Base-by-base conservation (phyloP, 2,113 vertebrate species). In the Pterocles orientalis region DNA sequence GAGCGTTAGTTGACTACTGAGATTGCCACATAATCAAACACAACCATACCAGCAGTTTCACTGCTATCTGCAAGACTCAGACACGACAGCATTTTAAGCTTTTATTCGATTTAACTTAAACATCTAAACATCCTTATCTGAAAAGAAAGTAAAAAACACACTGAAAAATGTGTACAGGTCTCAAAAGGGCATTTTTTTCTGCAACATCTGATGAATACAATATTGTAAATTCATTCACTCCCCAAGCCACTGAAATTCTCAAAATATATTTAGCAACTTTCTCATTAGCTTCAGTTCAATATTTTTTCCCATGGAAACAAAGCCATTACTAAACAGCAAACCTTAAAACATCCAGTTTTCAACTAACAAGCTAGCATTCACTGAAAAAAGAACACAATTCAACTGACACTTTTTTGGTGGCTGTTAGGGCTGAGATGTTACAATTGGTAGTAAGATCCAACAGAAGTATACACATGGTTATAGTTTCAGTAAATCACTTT, bases 11-110 rank as follows among this genome's bases (percentile, higher is more conserved):
- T 66, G 60, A 43, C 41, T 85, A 18, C 66, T 65, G 51, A 88
- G 56, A 82, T 36, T 3, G 1, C 39, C 82, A 86, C 48, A 34
- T 17, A 77, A 82, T 77, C 78, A 85, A 77, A 92, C 33, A 86
- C 14, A 64, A 66, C n/a, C 54, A 33, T 8, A 56, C 0, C 33
- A 20, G 25, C 68, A 88, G 43, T 62, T 73, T 48, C 0, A 0
- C 8, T 20, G 29, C 48, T 88, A 77, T 77, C 78, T 88, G 43
- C 92, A 88, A 80, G 84, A 57, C 23, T 51, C 50, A 54, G 24
- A 41, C 0, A 2, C 24, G 66, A 36, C 19, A 77, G n/a, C 36
- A 68, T 15, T 8, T 65, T 1, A 54, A 31, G 13, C 31, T 89
- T 65, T 68, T 29, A 61, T 26, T 19, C 41, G 61, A 33, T 54